phyloP scores from a whole-genome alignment of 2,113 vertebrate genomes.

The Hydropotes inermis region DNA sequence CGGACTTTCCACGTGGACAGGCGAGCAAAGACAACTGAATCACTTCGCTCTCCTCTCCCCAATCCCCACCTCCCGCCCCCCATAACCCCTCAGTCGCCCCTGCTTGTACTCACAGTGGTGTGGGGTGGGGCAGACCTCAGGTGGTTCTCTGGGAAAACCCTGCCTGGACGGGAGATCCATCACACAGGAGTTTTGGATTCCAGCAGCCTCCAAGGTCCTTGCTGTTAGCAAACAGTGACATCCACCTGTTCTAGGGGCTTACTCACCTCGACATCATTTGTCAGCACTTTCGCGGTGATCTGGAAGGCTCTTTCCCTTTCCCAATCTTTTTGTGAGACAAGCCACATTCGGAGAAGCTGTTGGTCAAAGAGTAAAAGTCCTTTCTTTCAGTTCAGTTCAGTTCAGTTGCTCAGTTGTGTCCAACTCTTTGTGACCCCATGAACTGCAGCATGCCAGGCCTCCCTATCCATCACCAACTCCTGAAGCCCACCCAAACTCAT shows the following conservation, averaged over 20 bases:
- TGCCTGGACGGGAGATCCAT: neutral
- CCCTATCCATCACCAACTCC: neutral
- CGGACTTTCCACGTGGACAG: neutral
- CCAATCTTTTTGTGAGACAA: conserved; percentile 71
- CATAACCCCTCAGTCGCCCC: neutral
- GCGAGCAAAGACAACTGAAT: neutral
- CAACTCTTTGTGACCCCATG: neutral
- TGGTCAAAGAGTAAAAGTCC: neutral
- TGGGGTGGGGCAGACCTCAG: neutral
- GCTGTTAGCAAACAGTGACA: neutral
- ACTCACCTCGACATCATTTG: conserved; percentile 7
- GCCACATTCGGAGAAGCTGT: conserved; percentile 76
- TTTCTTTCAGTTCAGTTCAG: neutral
- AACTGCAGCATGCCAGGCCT: neutral
- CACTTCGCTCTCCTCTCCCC: fast-evolving
- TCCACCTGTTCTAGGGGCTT: neutral
- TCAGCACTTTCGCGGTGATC: conserved; percentile 27
- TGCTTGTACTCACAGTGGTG: neutral
- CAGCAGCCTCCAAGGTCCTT: neutral
- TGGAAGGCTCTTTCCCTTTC: conserved; percentile 75
- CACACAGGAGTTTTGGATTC: neutral
- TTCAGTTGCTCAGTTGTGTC: fast-evolving
- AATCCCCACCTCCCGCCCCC: fast-evolving
- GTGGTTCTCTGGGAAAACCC: neutral
- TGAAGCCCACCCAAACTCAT: fast-evolving